These are phyloP conservation scores for Nanger granti DNA, from an alignment of 2,113 vertebrate genomes.

Conservation along the genomic window DNA sequence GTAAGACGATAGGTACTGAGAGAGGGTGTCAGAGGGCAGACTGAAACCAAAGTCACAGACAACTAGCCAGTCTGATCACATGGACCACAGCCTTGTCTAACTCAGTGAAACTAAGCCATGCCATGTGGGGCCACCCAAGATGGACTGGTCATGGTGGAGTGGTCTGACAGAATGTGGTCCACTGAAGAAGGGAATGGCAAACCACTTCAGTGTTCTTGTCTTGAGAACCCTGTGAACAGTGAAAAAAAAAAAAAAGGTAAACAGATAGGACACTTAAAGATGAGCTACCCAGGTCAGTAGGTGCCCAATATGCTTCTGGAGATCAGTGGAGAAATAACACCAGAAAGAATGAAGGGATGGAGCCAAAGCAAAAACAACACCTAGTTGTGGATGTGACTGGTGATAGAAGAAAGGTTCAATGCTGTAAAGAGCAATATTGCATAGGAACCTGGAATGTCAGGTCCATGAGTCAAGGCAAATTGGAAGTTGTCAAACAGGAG, in stretches of 20 bases:
- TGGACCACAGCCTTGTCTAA: neutral
- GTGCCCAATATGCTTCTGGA: neutral
- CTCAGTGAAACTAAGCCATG: neutral
- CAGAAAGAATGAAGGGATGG: neutral
- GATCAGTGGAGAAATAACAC: neutral
- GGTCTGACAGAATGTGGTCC: neutral
- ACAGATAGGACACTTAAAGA: neutral
- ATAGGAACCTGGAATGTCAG: neutral
- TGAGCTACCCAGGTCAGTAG: neutral
- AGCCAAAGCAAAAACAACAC: neutral
- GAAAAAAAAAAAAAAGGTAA: neutral
- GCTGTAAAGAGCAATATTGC: neutral
- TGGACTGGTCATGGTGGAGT: fast-evolving
- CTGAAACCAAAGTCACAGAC: neutral
- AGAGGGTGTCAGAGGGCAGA: neutral
- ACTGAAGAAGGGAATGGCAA: neutral
- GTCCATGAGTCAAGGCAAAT: neutral
- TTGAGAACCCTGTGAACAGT: neutral
- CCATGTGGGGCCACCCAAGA: fast-evolving
- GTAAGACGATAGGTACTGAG: fast-evolving
- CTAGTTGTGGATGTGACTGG: neutral
- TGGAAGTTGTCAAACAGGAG: neutral
- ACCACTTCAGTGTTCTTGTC: neutral
- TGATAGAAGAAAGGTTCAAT: neutral
- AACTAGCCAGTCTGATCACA: neutral